Evolutionary conservation across 2,888 invertebrate species (phyloP), one percentile per base, ranked within the genome.

Genomic region (Papilio protenor): DNA sequence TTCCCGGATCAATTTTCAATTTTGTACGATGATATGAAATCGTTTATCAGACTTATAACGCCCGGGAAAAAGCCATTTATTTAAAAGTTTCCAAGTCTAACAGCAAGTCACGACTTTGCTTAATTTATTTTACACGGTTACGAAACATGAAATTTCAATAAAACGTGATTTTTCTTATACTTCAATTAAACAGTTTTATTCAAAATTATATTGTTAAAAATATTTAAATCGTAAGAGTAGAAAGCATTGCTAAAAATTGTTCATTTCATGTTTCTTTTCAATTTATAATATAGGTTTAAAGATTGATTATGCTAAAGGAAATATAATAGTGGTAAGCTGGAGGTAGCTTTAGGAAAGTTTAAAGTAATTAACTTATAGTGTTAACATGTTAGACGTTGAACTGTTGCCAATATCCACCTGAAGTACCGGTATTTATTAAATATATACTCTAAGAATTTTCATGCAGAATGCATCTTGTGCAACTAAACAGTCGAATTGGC

Each of bases 21-120:
- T 69, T 69, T 69, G 45, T 69, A 69, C 66, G 66, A 69, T 69
- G 66, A 69, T 69, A 69, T 69, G 66, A 45, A 69, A 69, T 69
- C 66, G 66, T 69, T 69, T 69, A 69, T 69, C 66, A 69, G 66
- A 69, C 66, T 69, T 69, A 64, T 69, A 45, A 69, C 45, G 66
- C 66, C 40, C 21, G 66, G 66, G 40, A 21, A 69, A 69, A 69
- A 69, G 66, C 45, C 66, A 69, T 69, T 69, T 69, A 69, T 69
- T 69, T 69, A n/a, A 69, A 69, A 69, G 66, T 69, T 69, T 69
- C 66, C n/a, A 45, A 45, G 45, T 69, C 21, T 69, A 69, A 45
- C 45, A 45, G 66, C 66, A n/a, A 69, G 66, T 66, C 66, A 66
- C 40, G 66, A 21, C 40, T 66, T 66, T 66, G 45, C 66, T 66